Base-by-base conservation (phyloP, 2,113 vertebrate species). In the Oryzias celebensis region DNA sequence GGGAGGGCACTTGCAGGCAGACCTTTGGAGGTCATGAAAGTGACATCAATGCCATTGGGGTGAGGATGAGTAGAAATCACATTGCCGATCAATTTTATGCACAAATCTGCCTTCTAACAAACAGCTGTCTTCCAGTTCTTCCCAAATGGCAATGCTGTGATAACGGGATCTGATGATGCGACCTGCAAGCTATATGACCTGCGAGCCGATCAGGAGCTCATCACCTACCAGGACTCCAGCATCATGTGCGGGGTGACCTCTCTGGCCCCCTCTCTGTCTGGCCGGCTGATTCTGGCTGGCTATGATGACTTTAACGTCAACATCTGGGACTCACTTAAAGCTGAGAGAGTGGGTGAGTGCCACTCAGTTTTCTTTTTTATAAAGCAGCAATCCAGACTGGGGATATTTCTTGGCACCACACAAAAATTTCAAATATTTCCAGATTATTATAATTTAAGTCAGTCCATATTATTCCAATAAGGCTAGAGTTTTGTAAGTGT, bases 231-330 rank as follows among this genome's bases (percentile, higher is more conserved):
- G 58, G 94, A 98, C 0, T 94, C 97, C 55, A 91, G 89, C 92
- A 95, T 98, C 86, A 95, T 96, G 91, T 98, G 96, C 0, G 97
- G 96, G 0, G 97, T 99, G 82, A 99, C 97, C 0, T 98, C 97
- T 0, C 89, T 98, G 14, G 94, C 95, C 36, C 95, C 96, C 24
- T 99, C 97, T 46, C 82, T 92, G 65, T 98, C 96, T 0, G 97
- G 97, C 3, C 94, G 97, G 14, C 94, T 99, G 77, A 20, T 98
- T 45, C 85, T 99, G 0, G 96, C 96, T 0, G 97, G 97, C 0
- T 97, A 99, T 0, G 97, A 99, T 0, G 97, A 99, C 87, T 99
- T 99, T 82, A 99, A 96, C 75, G 98, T 97, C 89, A 99, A 98
- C 73, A 92, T 99, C 88, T 99, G 97, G 97, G 97, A 99, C 82